A percentile compares a stretch with the other conserved stretches of the same genome.
phyloP scores from a whole-genome alignment of 1,140 invertebrate genomes.

The Rhopalosiphum maidis region DNA sequence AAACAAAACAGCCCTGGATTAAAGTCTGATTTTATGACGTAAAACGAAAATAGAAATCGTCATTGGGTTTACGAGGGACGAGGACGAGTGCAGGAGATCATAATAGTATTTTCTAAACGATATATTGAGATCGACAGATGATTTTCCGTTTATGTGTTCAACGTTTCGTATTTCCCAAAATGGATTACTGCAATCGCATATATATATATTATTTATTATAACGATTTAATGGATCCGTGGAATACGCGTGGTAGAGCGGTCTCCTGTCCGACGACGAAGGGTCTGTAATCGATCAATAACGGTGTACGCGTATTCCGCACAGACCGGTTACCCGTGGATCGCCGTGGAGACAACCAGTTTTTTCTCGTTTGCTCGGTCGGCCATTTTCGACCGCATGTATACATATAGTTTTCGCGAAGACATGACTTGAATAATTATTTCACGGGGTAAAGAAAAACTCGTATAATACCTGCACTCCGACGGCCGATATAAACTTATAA shows the following conservation, averaged over 20 bases:
- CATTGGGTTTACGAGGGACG: no score
- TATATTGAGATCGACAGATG: not conserved
- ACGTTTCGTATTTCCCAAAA: not conserved
- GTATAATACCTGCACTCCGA: not conserved
- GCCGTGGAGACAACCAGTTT: slow-evolving; percentile 1
- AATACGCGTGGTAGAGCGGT: not conserved
- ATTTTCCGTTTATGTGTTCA: not conserved
- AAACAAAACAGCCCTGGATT: no score
- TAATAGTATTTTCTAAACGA: no score
- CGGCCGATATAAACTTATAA: not conserved
- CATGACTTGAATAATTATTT: slow-evolving; percentile 38
- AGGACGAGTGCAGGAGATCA: no score
- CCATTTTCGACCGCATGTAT: not conserved
- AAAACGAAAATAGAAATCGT: no score
- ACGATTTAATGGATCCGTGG: not conserved
- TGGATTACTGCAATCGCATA: no score
- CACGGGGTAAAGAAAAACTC: not conserved
- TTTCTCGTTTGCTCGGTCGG: not conserved
- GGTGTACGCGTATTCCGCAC: not conserved
- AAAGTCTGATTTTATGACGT: not conserved
- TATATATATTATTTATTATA: not conserved
- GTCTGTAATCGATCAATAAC: not conserved
- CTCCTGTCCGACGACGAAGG: not conserved
- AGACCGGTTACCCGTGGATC: not conserved
- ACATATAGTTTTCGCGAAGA: not conserved